Base-by-base conservation (phyloP, 2,888 invertebrate genomes). In the Lathronympha strigana region DNA sequence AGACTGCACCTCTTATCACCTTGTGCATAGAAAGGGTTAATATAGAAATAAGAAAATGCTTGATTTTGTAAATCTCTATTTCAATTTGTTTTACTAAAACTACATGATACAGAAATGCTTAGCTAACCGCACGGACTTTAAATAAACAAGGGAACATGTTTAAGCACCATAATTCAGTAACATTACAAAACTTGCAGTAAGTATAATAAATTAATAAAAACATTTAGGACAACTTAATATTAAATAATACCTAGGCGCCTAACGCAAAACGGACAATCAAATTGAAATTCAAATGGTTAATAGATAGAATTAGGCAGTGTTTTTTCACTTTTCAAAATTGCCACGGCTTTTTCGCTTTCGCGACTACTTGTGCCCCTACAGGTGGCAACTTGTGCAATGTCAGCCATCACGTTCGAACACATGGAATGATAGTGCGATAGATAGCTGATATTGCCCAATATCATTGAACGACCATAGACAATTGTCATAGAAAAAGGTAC, bases 91-190 rank as follows among this genome's bases (percentile, higher is more conserved):
- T 61, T 62, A 68, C 58, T 64, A 60, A 70, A 66, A 62, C 67
- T 68, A 68, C 63, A 57, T 57, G 28, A 54, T 64, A 61, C 67
- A 66, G 61, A 66, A 33, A 33, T 55, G 55, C 63, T 63, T 55
- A 54, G 36, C 55, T 63, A 54, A 54, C 62, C 54, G 36, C 47
- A 68, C 55, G 62, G 71, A 68, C 71, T 74, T 74, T 68, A 68
- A 72, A 74, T 79, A 78, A 77, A 77, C 76, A 80, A 76, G 78
- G 70, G 40, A 63, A 57, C 57, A 57, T 49, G 25, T 54, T 0
- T 47, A 33, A 50, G 57, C 28, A 57, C 49, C 57, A 33, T 61
- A 40, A 36, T 36, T 40, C 33, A 40, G n/a, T 23, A 38, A 61
- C 61, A 19, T 63, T 73, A 74, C 72, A 74, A 75, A 61, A 71